These are phyloP conservation scores for Brachyhypopomus gauderio DNA, from an alignment of 2,113 vertebrate genomes.

Conservation along the genomic window DNA sequence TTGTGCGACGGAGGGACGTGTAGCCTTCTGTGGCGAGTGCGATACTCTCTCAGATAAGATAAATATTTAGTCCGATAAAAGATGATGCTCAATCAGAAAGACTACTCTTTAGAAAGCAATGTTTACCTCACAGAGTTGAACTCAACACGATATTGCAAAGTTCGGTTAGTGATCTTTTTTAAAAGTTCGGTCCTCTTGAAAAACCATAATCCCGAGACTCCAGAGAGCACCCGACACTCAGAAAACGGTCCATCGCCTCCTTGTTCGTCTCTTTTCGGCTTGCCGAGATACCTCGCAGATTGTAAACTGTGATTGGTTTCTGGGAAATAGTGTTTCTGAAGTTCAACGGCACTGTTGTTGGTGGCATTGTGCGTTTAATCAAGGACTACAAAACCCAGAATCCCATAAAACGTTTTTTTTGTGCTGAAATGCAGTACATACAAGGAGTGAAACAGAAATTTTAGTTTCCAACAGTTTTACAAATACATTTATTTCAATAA, in stretches of 20 bases:
- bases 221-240: slow-evolving; percentile 22
- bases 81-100: slow-evolving; percentile 10
- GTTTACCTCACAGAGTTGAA: slow-evolving; percentile 40
- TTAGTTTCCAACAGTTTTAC: background rate
- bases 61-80: slow-evolving; percentile 42
- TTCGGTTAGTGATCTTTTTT: background rate
- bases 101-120: background rate
- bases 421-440: background rate
- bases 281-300: slow-evolving; percentile 48
- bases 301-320: slow-evolving; percentile 54
- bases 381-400: slow-evolving; percentile 43
- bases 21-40: slow-evolving; percentile 7
- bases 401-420: background rate
- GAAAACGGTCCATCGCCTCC: slow-evolving; percentile 35
- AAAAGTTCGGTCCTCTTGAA: slow-evolving; percentile 19
- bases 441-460: background rate
- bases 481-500: background rate
- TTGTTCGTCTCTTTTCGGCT: slow-evolving; percentile 40
- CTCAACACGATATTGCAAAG: background rate
- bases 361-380: background rate
- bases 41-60: slow-evolving; percentile 36
- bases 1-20: slow-evolving; percentile 13
- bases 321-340: slow-evolving; percentile 70
- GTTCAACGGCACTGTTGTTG: background rate
- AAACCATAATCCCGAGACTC: slow-evolving; percentile 37